phyloP scores from a whole-genome alignment of 2,888 invertebrate genomes.

The Chalcis sispes region DNA sequence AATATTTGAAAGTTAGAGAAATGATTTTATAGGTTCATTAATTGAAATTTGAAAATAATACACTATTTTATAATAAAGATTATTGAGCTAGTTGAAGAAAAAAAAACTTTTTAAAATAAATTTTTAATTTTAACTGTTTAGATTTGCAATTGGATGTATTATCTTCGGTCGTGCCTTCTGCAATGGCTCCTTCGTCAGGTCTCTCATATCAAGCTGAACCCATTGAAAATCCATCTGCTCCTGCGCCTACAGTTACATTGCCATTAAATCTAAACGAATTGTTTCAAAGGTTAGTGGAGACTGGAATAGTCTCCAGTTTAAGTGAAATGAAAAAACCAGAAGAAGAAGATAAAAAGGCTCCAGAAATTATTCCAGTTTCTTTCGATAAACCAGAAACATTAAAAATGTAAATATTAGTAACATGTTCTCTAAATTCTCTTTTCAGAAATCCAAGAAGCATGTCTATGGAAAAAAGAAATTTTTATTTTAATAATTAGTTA shows the following conservation, averaged over 20 bases:
- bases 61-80: too few relatives aligned
- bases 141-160: constrained; percentile 80
- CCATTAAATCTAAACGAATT: constrained; percentile 87
- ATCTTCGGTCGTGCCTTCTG: constrained; percentile 53
- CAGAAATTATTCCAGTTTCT: constrained; percentile 80
- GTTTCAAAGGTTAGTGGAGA: constrained; percentile 89
- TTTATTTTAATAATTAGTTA: neutral
- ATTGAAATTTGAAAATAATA: too few relatives aligned
- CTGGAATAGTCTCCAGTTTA: constrained; percentile 83
- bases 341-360: constrained; percentile 68
- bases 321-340: constrained; percentile 69
- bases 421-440: constrained; percentile 26
- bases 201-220: constrained; percentile 56
- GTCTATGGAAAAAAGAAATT: too few relatives aligned
- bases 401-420: constrained; percentile 79
- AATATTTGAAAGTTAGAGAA: too few relatives aligned
- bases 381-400: constrained; percentile 84
- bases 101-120: too few relatives aligned
- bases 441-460: neutral
- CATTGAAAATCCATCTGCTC: constrained; percentile 48
- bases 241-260: constrained; percentile 71
- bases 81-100: too few relatives aligned
- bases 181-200: constrained; percentile 57
- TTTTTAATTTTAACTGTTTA: constrained; percentile 30
- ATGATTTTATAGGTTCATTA: too few relatives aligned